phyloP scores from a whole-genome alignment of 2,113 vertebrate species.

The Andinoacara biseriatus region DNA sequence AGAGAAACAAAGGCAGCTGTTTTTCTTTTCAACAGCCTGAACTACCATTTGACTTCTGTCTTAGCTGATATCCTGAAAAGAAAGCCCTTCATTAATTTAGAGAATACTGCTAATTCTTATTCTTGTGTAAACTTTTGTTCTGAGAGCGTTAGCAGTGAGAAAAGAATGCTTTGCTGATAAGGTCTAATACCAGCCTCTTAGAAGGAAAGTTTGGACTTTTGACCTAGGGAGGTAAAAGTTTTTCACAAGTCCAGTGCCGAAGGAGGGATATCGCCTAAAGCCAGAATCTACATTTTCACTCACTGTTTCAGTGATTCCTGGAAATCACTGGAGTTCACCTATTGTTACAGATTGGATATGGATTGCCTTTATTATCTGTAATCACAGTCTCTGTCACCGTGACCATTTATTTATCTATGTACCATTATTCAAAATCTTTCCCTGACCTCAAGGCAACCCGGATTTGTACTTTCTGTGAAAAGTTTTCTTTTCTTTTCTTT shows the following conservation, averaged over 20 bases:
- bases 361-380: not conserved
- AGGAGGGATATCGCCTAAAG: not conserved
- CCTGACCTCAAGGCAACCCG: no score
- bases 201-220: constrained; percentile 2
- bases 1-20: constrained; percentile 41
- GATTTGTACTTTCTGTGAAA: no score
- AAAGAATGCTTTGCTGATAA: not conserved
- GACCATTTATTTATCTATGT: not conserved
- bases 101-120: constrained; percentile 24
- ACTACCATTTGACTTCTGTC: constrained; percentile 36
- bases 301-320: not conserved
- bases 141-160: not conserved
- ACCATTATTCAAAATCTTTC: not conserved
- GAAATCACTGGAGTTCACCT: not conserved
- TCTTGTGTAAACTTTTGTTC: constrained; percentile 7
- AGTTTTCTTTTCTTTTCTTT: no score
- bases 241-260: not conserved
- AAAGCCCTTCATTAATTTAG: constrained; percentile 21
- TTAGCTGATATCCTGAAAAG: constrained; percentile 5
- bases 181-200: not conserved
- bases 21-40: constrained; percentile 27
- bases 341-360: not conserved
- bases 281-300: not conserved
- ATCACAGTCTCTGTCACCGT: not conserved
- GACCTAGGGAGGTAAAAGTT: not conserved